A percentile compares a stretch with the other conserved stretches of the same genome.
These are phyloP conservation scores for Smutsia gigantea DNA, from an alignment of 2,797 vertebrate genomes.

Conservation along the genomic window DNA sequence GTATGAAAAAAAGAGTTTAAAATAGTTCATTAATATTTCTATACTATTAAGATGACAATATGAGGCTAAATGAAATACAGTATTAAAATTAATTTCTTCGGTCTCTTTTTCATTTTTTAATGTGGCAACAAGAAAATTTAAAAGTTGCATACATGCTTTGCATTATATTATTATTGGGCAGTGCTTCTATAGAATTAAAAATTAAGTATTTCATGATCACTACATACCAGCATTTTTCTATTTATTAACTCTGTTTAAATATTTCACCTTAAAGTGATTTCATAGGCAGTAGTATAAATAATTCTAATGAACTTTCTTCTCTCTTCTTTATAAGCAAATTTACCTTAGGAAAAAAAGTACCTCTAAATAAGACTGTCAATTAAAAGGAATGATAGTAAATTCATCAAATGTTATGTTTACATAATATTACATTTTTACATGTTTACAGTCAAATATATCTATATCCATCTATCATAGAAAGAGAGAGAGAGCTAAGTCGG, in stretches of 20 bases:
- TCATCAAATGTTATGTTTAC: neutral
- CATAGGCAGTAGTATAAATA: neutral
- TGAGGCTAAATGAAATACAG: neutral
- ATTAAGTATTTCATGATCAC: neutral
- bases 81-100: neutral
- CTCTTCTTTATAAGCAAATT: constrained; percentile 4
- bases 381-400: neutral
- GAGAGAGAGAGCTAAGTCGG: neutral
- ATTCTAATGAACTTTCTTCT: constrained; percentile 7
- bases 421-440: neutral
- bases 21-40: neutral
- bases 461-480: neutral
- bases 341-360: neutral
- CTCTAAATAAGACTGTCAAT: neutral
- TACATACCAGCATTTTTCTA: neutral
- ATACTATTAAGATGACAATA: neutral
- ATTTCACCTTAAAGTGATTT: neutral
- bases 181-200: neutral
- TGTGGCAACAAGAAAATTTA: neutral
- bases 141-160: neutral
- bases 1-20: neutral
- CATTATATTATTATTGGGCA: neutral
- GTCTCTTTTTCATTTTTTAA: neutral
- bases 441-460: neutral
- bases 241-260: neutral